Evolutionary conservation across 2,888 invertebrate species (phyloP).

Genomic region (Trileptium ribeirensis): DNA sequence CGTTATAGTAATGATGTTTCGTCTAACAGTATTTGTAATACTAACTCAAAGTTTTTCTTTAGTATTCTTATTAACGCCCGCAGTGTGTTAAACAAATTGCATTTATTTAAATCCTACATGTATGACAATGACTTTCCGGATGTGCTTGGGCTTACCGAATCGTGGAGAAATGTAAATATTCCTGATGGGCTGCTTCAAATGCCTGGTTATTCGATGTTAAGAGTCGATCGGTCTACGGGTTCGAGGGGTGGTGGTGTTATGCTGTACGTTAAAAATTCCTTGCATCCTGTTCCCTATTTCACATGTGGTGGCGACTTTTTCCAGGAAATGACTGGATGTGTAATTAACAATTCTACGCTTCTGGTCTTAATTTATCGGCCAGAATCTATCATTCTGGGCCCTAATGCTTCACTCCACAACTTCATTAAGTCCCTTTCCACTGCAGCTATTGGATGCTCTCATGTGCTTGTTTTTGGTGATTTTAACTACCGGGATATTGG

Average conservation of each 20-base stretch:
- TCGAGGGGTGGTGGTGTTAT: neutral
- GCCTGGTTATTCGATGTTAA: neutral
- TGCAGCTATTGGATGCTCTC: neutral
- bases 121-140: neutral
- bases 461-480: neutral
- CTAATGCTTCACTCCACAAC: neutral
- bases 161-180: neutral
- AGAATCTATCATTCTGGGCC: neutral
- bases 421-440: neutral
- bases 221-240: neutral
- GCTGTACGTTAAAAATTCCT: neutral
- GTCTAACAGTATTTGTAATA: too few species aligned
- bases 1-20: too few species aligned
- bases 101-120: neutral
- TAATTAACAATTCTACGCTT: neutral
- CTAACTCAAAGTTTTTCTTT: neutral
- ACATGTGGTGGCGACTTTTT: neutral
- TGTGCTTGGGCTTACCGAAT: neutral
- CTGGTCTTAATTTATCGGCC: neutral
- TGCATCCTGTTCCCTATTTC: neutral
- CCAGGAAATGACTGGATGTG: neutral
- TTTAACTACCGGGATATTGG: neutral
- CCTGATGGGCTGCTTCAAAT: neutral
- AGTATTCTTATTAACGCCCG: neutral
- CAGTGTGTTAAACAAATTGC: neutral